Conservation (phyloP, 2,797 vertebrate species). For the Odontamblyopus rebecca region DNA sequence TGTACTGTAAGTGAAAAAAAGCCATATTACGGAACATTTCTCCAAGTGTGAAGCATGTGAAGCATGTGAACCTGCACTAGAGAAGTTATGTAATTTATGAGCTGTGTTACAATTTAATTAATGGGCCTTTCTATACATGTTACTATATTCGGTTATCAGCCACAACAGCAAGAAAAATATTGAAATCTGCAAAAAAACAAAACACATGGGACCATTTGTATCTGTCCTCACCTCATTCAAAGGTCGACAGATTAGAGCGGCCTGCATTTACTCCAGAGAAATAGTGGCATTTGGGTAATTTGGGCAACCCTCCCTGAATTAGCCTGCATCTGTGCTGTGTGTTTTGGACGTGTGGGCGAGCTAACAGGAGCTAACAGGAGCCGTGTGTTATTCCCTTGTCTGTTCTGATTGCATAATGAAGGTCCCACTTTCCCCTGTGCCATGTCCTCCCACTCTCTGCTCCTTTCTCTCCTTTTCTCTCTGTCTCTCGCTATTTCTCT, state of each 20-base stretch:
- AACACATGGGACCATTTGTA: not conserved
- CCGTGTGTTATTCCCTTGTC: slow-evolving; percentile 44
- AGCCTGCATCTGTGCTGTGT: slow-evolving; percentile 62
- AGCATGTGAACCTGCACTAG: too few relatives aligned
- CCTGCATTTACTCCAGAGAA: slow-evolving; percentile 50
- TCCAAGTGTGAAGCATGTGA: too few relatives aligned
- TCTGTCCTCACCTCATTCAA: slow-evolving; percentile 47
- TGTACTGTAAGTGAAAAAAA: too few relatives aligned
- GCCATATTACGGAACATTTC: too few relatives aligned
- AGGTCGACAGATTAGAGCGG: slow-evolving; percentile 63
- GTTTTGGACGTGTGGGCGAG: slow-evolving; percentile 49
- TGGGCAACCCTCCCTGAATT: slow-evolving; percentile 63
- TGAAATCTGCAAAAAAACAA: not conserved
- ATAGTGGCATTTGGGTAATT: slow-evolving; percentile 58
- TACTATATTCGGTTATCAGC: too few relatives aligned
- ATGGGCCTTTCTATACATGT: not conserved
- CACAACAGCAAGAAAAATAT: not conserved
- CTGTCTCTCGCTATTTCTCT: not conserved
- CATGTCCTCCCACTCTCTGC: slow-evolving; percentile 65
- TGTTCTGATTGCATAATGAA: slow-evolving; percentile 73
- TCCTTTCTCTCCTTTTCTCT: not conserved
- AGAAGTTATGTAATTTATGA: too few relatives aligned
- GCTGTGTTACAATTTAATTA: not conserved
- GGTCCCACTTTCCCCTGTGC: slow-evolving; percentile 66
- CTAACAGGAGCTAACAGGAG: slow-evolving; percentile 41